Base-by-base conservation (phyloP, 2,797 vertebrate species). In the Columba guinea region DNA sequence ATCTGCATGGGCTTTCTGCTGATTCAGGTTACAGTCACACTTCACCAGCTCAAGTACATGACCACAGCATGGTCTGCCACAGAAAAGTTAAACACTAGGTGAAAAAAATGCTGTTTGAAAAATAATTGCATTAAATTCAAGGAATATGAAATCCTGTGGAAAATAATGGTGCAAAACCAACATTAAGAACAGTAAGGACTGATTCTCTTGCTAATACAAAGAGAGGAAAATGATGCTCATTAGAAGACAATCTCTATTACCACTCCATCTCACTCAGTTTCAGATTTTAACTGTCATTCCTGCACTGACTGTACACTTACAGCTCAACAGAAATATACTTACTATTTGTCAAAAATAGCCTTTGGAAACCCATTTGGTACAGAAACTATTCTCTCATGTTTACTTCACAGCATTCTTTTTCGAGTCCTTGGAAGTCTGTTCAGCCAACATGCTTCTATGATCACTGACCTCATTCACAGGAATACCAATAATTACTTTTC, bases 11-110 rank as follows among this genome's bases (percentile, higher is more conserved):
- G 4, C 8, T 63, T 69, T 16, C n/a, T 58, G 19, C 19, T 65
- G 19, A 2, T 34, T 3, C 2, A 39, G 13, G 15, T 2, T 49
- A 10, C 14, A 4, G 5, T 56, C 48, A 58, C 6, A 28, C 7
- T 59, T 87, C 22, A 67, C 4, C 13, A 44, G 0, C 6, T 27
- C 3, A 2, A 10, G 7, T 81, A 32, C 35, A 37, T 11, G 26
- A 20, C 1, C 3, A 1, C 23, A 59, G 12, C 9, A 41, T 13
- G 28, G 3, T 8, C 13, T 53, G 17, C 19, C 56, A 60, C 15
- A 85, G 17, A 56, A 79, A 70, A 8, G 5, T 13, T 52, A 60
- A 90, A 35, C 27, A 46, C 19, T 59, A 26, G 7, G 15, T 65
- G 32, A 41, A 51, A 87, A 7, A 89, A 7, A 0, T 59, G 11